A percentile compares a stretch with the other conserved stretches of the same genome.
Evolutionary conservation across 1,140 invertebrate species (phyloP).

Genomic region (Aphelinus certus): DNA sequence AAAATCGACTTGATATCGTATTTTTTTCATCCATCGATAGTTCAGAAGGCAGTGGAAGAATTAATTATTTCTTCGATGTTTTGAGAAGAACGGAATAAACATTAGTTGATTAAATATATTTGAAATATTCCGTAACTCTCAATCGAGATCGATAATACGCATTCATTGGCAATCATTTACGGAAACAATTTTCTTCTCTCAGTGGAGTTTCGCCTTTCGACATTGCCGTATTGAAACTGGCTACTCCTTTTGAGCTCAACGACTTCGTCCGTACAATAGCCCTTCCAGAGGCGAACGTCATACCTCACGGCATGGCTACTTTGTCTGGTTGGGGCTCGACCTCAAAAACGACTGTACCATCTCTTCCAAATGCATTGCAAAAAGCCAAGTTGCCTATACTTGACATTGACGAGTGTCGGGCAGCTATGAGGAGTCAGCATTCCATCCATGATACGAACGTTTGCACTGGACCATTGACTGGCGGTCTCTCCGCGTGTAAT

Average conservation of each 20-base stretch:
- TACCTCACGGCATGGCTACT: conserved; percentile 55
- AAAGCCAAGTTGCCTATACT: conserved; percentile 50
- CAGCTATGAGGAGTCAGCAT: conserved; percentile 25
- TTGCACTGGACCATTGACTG: conserved; percentile 69
- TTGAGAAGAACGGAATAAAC: too few relatives aligned
- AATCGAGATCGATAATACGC: too few relatives aligned
- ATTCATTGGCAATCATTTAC: too few relatives aligned
- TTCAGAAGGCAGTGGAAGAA: too few relatives aligned
- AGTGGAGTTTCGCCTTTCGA: conserved; percentile 69
- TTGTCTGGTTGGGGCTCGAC: conserved; percentile 67
- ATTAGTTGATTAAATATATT: too few relatives aligned
- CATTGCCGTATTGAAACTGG: conserved; percentile 71
- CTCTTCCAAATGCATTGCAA: conserved; percentile 46
- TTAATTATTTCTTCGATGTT: too few relatives aligned
- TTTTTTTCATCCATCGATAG: background rate
- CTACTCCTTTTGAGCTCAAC: conserved; percentile 65
- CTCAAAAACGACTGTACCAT: conserved; percentile 28
- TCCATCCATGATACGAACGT: conserved; percentile 61
- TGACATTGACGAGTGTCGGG: conserved; percentile 41
- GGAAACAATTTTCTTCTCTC: conserved; percentile 10
- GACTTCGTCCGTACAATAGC: conserved; percentile 65
- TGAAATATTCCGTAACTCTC: too few relatives aligned
- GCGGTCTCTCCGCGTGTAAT: conserved; percentile 69
- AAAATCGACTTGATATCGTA: background rate
- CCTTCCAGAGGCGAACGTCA: conserved; percentile 60